Evolutionary conservation across 1,140 invertebrate species (phyloP).

Genomic region (Heliconius hermathena): DNA sequence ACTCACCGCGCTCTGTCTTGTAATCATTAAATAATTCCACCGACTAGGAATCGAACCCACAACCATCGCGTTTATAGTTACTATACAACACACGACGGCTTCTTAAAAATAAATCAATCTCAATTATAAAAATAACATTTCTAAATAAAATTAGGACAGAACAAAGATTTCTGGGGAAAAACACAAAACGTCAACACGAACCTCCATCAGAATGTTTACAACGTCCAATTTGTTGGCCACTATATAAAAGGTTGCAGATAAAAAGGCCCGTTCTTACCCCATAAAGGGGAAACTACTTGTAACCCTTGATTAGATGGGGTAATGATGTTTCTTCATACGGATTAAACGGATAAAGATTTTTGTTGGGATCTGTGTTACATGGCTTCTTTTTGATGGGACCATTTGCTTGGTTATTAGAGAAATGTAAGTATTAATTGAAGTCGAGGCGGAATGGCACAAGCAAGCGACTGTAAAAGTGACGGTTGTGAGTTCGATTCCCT

Average conservation of each 20-base stretch:
- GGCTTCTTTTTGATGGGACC: neutral
- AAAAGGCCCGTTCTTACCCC: slow-evolving; percentile 53
- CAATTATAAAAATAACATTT: neutral
- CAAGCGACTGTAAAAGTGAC: no score
- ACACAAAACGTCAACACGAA: slow-evolving; percentile 36
- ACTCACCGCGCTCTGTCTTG: neutral
- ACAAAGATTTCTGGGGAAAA: neutral
- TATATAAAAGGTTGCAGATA: slow-evolving; percentile 57
- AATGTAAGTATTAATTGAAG: neutral
- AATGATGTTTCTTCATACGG: slow-evolving; percentile 58
- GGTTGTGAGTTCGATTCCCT: no score
- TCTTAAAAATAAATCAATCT: no score
- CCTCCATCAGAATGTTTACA: slow-evolving; percentile 53
- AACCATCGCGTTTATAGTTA: neutral
- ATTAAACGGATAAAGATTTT: slow-evolving; percentile 48
- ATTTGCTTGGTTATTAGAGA: neutral
- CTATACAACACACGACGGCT: no score
- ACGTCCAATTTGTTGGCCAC: slow-evolving; percentile 54
- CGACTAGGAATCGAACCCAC: neutral
- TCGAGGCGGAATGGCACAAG: no score
- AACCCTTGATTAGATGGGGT: slow-evolving; percentile 62
- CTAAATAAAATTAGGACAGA: neutral
- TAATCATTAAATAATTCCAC: neutral
- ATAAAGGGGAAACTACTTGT: slow-evolving; percentile 60
- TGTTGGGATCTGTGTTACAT: slow-evolving; percentile 7